These are phyloP conservation scores for Stratiomys singularior DNA, from an alignment of 2,888 invertebrate species.

Conservation along the genomic window DNA sequence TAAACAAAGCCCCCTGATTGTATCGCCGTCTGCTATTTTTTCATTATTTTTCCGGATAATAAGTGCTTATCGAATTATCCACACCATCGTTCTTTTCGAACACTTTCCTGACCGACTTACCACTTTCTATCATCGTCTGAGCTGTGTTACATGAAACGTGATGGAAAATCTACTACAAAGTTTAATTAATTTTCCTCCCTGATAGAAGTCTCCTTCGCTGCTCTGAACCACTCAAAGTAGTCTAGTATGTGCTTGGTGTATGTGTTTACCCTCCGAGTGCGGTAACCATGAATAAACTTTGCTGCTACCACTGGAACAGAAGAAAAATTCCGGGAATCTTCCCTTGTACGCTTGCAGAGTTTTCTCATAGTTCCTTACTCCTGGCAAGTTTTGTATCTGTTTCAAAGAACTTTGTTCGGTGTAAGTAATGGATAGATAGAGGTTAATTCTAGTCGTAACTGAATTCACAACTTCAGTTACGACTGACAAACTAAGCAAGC, in stretches of 20 bases:
- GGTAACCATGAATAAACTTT: conserved; percentile 1
- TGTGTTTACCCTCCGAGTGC: not conserved
- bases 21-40: too few species aligned
- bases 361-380: not conserved
- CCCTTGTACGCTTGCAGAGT: not conserved
- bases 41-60: too few species aligned
- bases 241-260: not conserved
- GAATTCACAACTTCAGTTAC: too few species aligned
- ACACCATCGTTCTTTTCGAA: too few species aligned
- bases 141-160: not conserved
- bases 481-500: not conserved
- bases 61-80: too few species aligned
- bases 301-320: not conserved
- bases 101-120: too few species aligned
- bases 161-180: conserved; percentile 10
- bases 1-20: too few species aligned
- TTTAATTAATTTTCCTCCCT: conserved; percentile 6
- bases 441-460: too few species aligned
- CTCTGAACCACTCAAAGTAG: not conserved
- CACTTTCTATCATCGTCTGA: not conserved
- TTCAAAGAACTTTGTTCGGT: not conserved
- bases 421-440: too few species aligned
- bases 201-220: not conserved
- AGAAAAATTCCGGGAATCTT: not conserved
- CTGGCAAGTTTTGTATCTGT: not conserved